phyloP scores from a whole-genome alignment of 2,113 vertebrate species.

The Fregetta grallaria region DNA sequence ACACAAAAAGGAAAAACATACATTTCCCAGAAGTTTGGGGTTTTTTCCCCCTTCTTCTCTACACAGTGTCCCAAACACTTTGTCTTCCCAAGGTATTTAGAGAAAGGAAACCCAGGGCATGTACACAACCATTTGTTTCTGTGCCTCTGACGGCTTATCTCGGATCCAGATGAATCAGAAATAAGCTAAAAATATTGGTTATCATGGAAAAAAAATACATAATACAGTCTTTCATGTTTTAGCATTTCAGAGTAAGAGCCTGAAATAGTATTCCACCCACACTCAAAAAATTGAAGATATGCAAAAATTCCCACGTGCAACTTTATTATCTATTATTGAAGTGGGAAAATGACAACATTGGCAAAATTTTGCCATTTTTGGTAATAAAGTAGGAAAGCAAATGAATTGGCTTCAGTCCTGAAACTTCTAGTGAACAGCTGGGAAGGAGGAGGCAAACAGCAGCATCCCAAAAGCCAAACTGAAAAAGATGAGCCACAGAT shows the following conservation, averaged over 20 bases:
- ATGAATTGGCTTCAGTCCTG: constrained; percentile 25
- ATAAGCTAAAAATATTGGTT: constrained; percentile 57
- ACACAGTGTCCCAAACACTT: not conserved
- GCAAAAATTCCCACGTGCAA: constrained; percentile 54
- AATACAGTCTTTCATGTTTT: constrained; percentile 52
- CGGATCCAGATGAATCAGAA: constrained; percentile 35
- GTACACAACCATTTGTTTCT: not conserved
- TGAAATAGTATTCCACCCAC: constrained; percentile 62
- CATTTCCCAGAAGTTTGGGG: not conserved
- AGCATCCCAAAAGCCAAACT: constrained; percentile 24
- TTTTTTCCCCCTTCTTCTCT: not conserved
- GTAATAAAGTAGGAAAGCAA: constrained; percentile 59
- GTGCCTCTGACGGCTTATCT: not conserved
- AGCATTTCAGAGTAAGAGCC: constrained; percentile 49
- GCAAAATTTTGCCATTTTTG: constrained; percentile 65
- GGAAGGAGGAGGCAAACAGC: constrained; percentile 54
- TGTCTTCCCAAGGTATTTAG: not conserved
- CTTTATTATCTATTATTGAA: constrained; percentile 65
- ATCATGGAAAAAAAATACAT: not conserved
- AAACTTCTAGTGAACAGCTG: constrained; percentile 45
- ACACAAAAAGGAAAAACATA: not conserved
- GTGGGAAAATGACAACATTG: constrained; percentile 55
- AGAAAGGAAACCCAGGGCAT: not conserved
- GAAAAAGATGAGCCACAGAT: not conserved
- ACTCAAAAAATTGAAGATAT: constrained; percentile 43